A percentile compares a stretch with the other conserved stretches of the same genome.
These are phyloP conservation scores for Drosophila subobscura DNA, from an alignment of 1,140 invertebrate genomes.

Conservation along the genomic window DNA sequence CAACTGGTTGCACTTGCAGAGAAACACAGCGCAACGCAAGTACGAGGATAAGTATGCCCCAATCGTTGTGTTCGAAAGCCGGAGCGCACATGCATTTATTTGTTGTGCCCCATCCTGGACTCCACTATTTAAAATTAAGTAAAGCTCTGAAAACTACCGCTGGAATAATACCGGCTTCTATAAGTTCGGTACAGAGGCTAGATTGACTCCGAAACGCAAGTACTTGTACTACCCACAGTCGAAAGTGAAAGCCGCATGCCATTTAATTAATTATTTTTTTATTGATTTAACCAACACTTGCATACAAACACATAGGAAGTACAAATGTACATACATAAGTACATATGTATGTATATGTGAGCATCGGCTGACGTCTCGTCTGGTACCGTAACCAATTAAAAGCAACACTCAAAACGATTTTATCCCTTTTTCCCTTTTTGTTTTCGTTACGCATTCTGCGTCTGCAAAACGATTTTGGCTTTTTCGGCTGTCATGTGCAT, in stretches of 20 bases:
- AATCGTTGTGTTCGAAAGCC: constrained; percentile 3
- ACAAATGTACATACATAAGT: no score
- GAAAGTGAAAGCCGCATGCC: constrained; percentile 22
- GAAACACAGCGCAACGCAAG: constrained; percentile 10
- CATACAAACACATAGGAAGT: background rate
- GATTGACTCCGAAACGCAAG: constrained; percentile 13
- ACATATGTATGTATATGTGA: no score
- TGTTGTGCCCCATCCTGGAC: background rate
- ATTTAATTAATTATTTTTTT: constrained; percentile 20
- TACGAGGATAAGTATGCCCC: background rate
- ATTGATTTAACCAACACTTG: constrained; percentile 24
- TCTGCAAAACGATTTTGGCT: constrained; percentile 10
- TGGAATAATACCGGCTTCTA: background rate
- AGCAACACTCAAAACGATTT: constrained; percentile 25
- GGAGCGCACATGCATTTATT: background rate
- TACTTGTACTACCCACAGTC: constrained; percentile 4
- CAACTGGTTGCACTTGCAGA: constrained; percentile 16
- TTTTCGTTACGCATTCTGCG: constrained; percentile 25
- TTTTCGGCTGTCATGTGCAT: constrained; percentile 10
- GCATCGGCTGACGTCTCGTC: constrained; percentile 2
- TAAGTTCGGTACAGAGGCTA: constrained; percentile 7
- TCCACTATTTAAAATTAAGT: constrained; percentile 3
- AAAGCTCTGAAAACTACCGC: constrained; percentile 13
- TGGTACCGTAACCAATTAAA: constrained; percentile 31
- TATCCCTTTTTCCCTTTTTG: background rate